These are phyloP conservation scores for Eulemur rufifrons DNA, from an alignment of 2,113 vertebrate genomes.

Conservation along the genomic window DNA sequence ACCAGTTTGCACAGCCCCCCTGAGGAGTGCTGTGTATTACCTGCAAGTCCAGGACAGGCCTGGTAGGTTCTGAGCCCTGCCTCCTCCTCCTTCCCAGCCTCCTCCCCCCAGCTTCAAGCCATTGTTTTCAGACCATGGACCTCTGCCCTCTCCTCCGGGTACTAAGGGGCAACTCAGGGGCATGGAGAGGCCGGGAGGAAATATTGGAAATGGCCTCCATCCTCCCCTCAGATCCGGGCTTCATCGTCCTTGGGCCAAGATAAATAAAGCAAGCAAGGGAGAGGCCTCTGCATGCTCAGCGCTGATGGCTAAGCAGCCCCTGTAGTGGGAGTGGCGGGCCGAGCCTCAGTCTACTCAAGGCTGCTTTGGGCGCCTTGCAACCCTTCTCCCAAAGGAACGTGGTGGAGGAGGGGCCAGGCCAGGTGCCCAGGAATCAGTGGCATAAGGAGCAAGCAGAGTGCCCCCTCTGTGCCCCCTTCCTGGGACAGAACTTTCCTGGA, in stretches of 20 bases:
- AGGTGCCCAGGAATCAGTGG: background rate
- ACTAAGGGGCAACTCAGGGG: slow-evolving; percentile 63
- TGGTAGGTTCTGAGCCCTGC: background rate
- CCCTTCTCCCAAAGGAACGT: background rate
- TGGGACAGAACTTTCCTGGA: background rate
- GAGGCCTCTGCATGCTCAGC: slow-evolving; percentile 74
- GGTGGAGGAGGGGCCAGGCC: background rate
- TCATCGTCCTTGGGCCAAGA: slow-evolving; percentile 80
- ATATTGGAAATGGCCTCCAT: slow-evolving; percentile 79
- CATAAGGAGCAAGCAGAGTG: background rate
- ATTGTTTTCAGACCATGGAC: slow-evolving; percentile 72
- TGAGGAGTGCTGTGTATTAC: background rate
- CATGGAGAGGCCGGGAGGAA: slow-evolving; percentile 58
- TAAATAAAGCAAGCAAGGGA: slow-evolving; percentile 83
- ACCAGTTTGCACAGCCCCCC: background rate
- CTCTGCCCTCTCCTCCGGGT: slow-evolving; percentile 53
- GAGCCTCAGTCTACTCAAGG: background rate
- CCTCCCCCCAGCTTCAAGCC: background rate
- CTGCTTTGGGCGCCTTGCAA: background rate
- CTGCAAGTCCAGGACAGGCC: background rate
- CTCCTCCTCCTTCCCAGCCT: background rate
- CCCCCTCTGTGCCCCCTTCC: background rate
- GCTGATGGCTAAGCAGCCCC: slow-evolving; percentile 47
- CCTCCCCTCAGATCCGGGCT: slow-evolving; percentile 73
- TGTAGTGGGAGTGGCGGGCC: accelerated